Evolutionary conservation across 2,113 vertebrate genomes (phyloP).

Genomic region (Girardinichthys multiradiatus): DNA sequence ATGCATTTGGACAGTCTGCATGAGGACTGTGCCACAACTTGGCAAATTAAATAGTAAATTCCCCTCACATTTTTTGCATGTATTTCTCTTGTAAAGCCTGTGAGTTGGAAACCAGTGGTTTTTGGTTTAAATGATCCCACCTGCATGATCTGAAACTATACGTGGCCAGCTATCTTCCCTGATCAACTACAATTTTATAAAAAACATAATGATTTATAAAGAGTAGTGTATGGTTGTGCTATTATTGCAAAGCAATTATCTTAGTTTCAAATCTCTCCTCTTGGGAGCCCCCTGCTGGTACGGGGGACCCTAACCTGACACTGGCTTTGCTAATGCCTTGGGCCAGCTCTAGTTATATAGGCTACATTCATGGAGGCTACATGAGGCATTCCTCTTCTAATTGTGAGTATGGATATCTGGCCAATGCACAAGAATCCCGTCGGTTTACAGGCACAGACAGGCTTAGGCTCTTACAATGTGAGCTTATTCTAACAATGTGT

Average conservation of each 20-base stretch:
- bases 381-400: conserved; percentile 10
- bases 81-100: no score
- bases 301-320: not conserved
- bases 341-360: not conserved
- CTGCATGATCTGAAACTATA: not conserved
- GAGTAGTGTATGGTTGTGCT: not conserved
- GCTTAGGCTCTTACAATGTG: conserved; percentile 40
- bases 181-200: no score
- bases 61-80: no score
- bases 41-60: no score
- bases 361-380: conserved; percentile 1
- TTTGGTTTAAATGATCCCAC: not conserved
- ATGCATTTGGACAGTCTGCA: no score
- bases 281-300: not conserved
- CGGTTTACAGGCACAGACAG: conserved; percentile 37
- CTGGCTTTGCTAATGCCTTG: not conserved
- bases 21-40: no score
- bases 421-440: conserved; percentile 24
- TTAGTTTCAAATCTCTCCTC: not conserved
- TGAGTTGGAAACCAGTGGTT: not conserved
- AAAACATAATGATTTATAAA: not conserved
- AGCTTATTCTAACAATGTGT: conserved; percentile 63
- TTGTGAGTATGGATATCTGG: conserved; percentile 5
- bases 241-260: not conserved
- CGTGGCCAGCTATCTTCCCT: not conserved